Conservation (phyloP, 1,140 invertebrate species). For the Hirudo medicinalis region DNA sequence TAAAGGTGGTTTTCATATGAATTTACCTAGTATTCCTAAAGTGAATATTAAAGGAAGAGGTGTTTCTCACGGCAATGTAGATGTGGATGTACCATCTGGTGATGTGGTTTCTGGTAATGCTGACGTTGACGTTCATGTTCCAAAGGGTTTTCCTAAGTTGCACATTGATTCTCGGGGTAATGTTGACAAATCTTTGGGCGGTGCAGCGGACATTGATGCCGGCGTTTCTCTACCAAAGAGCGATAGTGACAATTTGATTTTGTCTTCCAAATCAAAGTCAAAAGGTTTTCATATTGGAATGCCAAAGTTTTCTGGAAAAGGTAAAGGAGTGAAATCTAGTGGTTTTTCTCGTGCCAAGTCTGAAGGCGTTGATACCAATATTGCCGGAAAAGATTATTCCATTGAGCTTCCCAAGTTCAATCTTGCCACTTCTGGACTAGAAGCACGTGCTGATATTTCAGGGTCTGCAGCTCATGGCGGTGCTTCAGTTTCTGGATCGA, state of each 20-base stretch:
- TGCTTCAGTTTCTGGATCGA: too few species aligned
- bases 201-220: not conserved
- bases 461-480: not conserved
- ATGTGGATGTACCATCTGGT: not conserved
- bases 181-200: not conserved
- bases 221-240: not conserved
- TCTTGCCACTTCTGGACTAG: not conserved
- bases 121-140: not conserved
- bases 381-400: not conserved
- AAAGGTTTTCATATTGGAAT: constrained; percentile 7
- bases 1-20: not conserved
- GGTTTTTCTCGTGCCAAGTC: not conserved
- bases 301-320: not conserved
- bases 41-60: not conserved
- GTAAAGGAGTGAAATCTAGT: not conserved
- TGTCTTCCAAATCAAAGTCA: not conserved
- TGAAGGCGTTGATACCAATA: not conserved
- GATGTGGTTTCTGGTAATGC: not conserved
- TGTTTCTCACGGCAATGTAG: not conserved
- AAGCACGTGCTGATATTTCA: not conserved
- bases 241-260: not conserved
- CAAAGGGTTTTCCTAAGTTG: not conserved
- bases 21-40: not conserved
- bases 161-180: not conserved
- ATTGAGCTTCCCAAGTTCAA: constrained; percentile 2